Conservation (phyloP, 2,113 vertebrate genomes). For the Chaetodon auriga region DNA sequence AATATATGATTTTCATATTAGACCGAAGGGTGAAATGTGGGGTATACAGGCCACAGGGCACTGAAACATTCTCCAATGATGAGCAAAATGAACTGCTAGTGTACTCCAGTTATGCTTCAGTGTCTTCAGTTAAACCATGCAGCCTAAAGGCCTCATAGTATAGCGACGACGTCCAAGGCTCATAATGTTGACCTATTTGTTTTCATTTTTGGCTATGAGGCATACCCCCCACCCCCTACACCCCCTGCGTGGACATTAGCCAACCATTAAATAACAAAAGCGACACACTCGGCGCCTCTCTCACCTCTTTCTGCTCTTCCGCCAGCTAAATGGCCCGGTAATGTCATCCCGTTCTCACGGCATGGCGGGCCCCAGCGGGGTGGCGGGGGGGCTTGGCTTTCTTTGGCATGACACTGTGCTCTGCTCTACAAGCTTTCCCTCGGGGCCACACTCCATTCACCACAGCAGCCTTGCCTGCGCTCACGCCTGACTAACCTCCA, state of each 20-base stretch:
- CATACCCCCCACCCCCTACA: neutral
- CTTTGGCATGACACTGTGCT: constrained; percentile 79
- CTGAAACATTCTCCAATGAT: constrained; percentile 29
- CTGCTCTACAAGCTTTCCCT: constrained; percentile 76
- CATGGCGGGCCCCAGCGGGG: constrained; percentile 67
- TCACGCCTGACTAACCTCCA: constrained; percentile 77
- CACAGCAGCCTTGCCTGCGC: constrained; percentile 62
- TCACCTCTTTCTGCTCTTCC: constrained; percentile 72
- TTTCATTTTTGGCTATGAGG: constrained; percentile 67
- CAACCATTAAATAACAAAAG: constrained; percentile 81
- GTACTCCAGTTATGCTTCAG: constrained; percentile 35
- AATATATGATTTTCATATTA: constrained; percentile 8
- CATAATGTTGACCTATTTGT: constrained; percentile 67
- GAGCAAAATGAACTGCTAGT: constrained; percentile 37
- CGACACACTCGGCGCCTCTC: constrained; percentile 67
- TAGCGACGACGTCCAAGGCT: constrained; percentile 28
- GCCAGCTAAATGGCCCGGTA: constrained; percentile 81
- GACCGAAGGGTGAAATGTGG: constrained; percentile 5
- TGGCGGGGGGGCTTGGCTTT: constrained; percentile 61
- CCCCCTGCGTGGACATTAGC: constrained; percentile 70
- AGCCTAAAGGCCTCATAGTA: constrained; percentile 40
- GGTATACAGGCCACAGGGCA: constrained; percentile 6
- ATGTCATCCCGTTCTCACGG: constrained; percentile 80
- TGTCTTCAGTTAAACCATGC: constrained; percentile 35
- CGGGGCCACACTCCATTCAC: constrained; percentile 76